A percentile compares a stretch with the other conserved stretches of the same genome.
Evolutionary conservation across 1,140 invertebrate species (phyloP).

Genomic region (Rhopalosiphum maidis): DNA sequence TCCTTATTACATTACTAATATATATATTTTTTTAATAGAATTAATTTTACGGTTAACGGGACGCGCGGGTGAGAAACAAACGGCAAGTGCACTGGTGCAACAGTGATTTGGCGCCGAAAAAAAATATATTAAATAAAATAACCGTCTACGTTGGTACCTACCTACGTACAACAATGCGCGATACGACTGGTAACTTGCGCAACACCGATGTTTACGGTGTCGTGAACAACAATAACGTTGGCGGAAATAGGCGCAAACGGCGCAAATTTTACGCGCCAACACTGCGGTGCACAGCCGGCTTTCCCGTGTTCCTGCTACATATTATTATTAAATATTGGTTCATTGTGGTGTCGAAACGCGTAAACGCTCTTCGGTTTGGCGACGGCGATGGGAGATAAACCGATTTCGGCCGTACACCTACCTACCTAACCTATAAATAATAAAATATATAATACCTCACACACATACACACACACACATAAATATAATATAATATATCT

Average conservation of each 20-base stretch:
- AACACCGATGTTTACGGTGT: constrained; percentile 10
- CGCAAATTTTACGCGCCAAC: neutral
- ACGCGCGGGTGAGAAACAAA: constrained; percentile 47
- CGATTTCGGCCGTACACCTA: neutral
- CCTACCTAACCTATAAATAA: neutral
- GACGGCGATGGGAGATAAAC: constrained; percentile 14
- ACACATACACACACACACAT: neutral
- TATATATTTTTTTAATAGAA: constrained; percentile 39
- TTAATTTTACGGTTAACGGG: constrained; percentile 55
- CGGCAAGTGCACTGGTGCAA: constrained; percentile 46
- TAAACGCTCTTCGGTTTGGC: neutral
- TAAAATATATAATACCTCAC: neutral
- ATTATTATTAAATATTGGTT: constrained; percentile 4
- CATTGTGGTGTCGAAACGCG: constrained; percentile 27
- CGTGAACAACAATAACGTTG: constrained; percentile 41
- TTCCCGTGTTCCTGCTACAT: neutral
- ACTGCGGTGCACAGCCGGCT: neutral
- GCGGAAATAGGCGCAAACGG: constrained; percentile 43
- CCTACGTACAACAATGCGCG: constrained; percentile 24
- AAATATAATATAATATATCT: constrained; percentile 9
- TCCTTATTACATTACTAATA: neutral
- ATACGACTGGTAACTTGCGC: constrained; percentile 15
- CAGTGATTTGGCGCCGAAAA: constrained; percentile 53
- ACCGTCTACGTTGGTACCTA: constrained; percentile 17
- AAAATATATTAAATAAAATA: neutral